phyloP scores from a whole-genome alignment of 1,140 invertebrate species.

The Drosophila mayri region DNA sequence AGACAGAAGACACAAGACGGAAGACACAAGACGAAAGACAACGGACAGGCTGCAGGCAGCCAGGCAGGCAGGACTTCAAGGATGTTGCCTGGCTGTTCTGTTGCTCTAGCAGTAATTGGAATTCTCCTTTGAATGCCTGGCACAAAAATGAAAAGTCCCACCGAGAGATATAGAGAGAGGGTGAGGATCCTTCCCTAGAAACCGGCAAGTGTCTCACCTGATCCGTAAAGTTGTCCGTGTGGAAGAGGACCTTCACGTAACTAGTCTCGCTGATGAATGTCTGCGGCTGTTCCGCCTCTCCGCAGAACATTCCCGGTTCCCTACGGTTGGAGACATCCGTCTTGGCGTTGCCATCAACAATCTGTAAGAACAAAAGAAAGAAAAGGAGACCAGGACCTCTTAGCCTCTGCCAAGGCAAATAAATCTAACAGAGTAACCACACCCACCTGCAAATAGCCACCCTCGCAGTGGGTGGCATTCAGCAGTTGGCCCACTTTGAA shows the following conservation, averaged over 20 bases:
- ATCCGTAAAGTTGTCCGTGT: constrained; percentile 96
- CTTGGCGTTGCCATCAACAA: constrained; percentile 93
- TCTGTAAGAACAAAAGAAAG: constrained; percentile 86
- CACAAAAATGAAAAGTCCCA: constrained; percentile 45
- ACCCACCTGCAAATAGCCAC: constrained; percentile 94
- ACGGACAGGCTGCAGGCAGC: background rate
- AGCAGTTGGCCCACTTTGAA: constrained; percentile 95
- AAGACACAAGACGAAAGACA: constrained; percentile 15
- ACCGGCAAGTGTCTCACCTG: constrained; percentile 87
- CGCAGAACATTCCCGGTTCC: constrained; percentile 95
- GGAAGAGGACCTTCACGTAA: constrained; percentile 95
- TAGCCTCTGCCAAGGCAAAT: constrained; percentile 38
- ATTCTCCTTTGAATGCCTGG: constrained; percentile 45
- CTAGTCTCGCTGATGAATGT: constrained; percentile 97
- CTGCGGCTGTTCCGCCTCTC: constrained; percentile 96
- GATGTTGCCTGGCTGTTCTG: constrained; percentile 38
- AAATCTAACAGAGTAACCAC: constrained; percentile 46
- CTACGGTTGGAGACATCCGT: constrained; percentile 94
- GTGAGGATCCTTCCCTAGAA: constrained; percentile 10
- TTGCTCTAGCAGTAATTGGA: constrained; percentile 66
- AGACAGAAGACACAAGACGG: constrained; percentile 1
- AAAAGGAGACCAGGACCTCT: constrained; percentile 17
- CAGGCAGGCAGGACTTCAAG: constrained; percentile 21
- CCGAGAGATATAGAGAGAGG: constrained; percentile 4
- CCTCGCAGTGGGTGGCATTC: constrained; percentile 93